Evolutionary conservation across 2,888 invertebrate species (phyloP).

Genomic region (Drosophila emarginata): DNA sequence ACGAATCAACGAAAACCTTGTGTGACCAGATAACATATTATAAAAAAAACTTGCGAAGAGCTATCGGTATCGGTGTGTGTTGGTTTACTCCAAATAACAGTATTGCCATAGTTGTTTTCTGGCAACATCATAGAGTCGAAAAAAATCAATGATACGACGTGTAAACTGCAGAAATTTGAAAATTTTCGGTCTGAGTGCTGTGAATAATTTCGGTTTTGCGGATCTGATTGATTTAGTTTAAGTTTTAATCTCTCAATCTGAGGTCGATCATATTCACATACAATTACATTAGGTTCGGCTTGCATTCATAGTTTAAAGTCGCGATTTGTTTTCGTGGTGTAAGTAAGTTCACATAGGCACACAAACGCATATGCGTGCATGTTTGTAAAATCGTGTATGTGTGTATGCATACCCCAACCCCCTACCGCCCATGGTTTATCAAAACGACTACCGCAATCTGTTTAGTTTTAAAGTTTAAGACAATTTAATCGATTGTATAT

Average conservation of each 20-base stretch:
- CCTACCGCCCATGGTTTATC: not conserved
- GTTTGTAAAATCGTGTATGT: slow-evolving; percentile 21
- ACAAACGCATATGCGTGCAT: slow-evolving; percentile 3
- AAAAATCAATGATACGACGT: not conserved
- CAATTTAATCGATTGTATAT: slow-evolving; percentile 8
- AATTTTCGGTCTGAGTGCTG: not conserved
- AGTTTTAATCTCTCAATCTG: not conserved
- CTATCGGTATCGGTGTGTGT: no score
- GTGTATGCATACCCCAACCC: slow-evolving; percentile 1
- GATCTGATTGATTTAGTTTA: not conserved
- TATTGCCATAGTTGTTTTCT: no score
- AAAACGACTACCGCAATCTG: slow-evolving; percentile 22
- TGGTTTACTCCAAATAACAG: no score
- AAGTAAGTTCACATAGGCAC: not conserved
- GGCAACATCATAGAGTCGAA: no score
- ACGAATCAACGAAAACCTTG: no score
- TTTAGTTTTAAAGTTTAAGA: slow-evolving; percentile 25
- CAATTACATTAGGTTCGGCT: not conserved
- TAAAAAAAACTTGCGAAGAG: no score
- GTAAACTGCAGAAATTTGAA: not conserved
- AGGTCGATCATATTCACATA: not conserved
- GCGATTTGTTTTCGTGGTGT: not conserved
- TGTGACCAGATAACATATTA: no score
- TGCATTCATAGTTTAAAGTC: slow-evolving; percentile 6
- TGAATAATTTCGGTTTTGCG: not conserved